Percentiles rank a stretch among this genome's conserved stretches.
These are phyloP conservation scores for Orussus abietinus DNA, from an alignment of 1,140 invertebrate species.

Conservation along the genomic window DNA sequence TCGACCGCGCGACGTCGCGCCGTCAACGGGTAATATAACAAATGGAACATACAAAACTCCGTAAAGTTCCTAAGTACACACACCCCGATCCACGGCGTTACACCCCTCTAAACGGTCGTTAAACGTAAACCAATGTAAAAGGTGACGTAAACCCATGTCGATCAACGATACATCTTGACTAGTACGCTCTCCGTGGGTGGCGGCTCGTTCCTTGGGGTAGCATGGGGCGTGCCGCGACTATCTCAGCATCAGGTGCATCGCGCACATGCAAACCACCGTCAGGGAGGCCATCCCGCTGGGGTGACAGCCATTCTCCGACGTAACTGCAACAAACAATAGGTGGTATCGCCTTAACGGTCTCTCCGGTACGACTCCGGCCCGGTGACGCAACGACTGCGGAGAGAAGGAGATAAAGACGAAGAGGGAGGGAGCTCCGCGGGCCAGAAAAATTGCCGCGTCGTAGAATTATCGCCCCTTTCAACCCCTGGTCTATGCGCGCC, in stretches of 20 bases:
- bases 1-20: too few species aligned
- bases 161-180: slow-evolving; percentile 22
- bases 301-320: slow-evolving; percentile 31
- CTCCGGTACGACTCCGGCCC: too few species aligned
- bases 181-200: slow-evolving; percentile 28
- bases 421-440: too few species aligned
- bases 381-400: too few species aligned
- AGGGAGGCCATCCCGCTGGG: slow-evolving; percentile 16
- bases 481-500: neutral
- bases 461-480: neutral
- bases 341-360: neutral
- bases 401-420: too few species aligned
- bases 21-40: slow-evolving; percentile 10
- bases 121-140: slow-evolving; percentile 12
- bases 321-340: slow-evolving; percentile 43
- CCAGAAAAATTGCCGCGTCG: neutral
- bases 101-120: too few species aligned
- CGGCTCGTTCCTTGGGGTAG: slow-evolving; percentile 17
- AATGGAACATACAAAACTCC: slow-evolving; percentile 10
- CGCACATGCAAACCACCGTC: slow-evolving; percentile 24
- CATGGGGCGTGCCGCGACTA: slow-evolving; percentile 29
- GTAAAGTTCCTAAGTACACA: slow-evolving; percentile 1
- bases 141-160: slow-evolving; percentile 8
- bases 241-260: slow-evolving; percentile 34
- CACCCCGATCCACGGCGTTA: neutral